Conservation (phyloP, 1,140 invertebrate genomes). For the Drosophila nasuta region DNA sequence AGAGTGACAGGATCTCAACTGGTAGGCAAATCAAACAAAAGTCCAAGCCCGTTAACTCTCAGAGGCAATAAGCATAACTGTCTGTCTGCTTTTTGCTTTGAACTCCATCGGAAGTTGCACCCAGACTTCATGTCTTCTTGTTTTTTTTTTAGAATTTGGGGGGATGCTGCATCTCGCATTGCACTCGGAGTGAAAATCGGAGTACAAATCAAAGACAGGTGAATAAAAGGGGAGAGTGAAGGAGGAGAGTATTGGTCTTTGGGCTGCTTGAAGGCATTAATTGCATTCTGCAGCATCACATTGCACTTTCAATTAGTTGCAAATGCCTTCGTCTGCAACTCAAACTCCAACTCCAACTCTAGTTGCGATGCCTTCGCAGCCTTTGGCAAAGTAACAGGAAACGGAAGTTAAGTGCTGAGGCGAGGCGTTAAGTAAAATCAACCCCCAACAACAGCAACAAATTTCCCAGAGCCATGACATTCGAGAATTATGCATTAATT, state of each 20-base stretch:
- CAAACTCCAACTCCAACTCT: background rate
- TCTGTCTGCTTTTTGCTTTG: slow-evolving; percentile 12
- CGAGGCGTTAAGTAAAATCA: slow-evolving; percentile 82
- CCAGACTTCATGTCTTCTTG: background rate
- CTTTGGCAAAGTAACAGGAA: slow-evolving; percentile 66
- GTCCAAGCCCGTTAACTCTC: background rate
- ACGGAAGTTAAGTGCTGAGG: slow-evolving; percentile 84
- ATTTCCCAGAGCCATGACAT: slow-evolving; percentile 59
- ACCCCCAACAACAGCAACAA: slow-evolving; percentile 68
- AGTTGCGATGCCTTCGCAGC: slow-evolving; percentile 10
- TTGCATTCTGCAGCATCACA: slow-evolving; percentile 83
- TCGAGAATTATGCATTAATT: slow-evolving; percentile 81
- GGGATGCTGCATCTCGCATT: slow-evolving; percentile 23
- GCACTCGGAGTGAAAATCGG: slow-evolving; percentile 30
- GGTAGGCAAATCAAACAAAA: background rate
- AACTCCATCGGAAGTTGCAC: slow-evolving; percentile 10
- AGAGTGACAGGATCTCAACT: background rate
- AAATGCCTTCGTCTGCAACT: slow-evolving; percentile 53
- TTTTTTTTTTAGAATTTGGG: slow-evolving; percentile 12
- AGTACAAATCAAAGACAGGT: slow-evolving; percentile 57
- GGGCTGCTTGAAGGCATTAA: slow-evolving; percentile 72
- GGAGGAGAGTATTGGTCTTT: slow-evolving; percentile 4
- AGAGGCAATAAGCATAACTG: slow-evolving; percentile 18
- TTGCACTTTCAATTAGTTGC: slow-evolving; percentile 84
- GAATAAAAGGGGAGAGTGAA: no score